phyloP scores from a whole-genome alignment of 2,797 vertebrate genomes.

The Megalops cyprinoides region DNA sequence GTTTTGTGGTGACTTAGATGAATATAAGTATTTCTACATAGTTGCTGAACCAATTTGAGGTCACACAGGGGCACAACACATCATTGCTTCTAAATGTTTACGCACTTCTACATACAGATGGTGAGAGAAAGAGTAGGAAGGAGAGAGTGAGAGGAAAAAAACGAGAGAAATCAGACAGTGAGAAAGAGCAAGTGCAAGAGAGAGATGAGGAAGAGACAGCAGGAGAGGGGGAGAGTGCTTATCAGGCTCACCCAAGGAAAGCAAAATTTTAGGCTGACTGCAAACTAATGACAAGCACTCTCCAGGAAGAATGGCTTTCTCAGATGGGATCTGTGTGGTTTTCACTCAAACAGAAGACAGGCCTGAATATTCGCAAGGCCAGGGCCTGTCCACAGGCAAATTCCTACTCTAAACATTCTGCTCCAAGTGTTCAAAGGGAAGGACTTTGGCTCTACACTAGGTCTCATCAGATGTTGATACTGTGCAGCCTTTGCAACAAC shows the following conservation, averaged over 20 bases:
- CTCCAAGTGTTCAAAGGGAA: constrained; percentile 12
- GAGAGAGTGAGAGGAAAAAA: not conserved
- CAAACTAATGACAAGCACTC: not conserved
- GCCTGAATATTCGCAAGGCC: constrained; percentile 20
- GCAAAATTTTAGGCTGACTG: not conserved
- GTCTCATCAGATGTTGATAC: constrained; percentile 16
- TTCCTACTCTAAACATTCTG: constrained; percentile 24
- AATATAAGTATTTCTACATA: no score
- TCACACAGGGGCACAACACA: no score
- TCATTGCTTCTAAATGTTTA: no score
- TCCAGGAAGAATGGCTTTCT: no score
- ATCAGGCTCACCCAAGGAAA: not conserved
- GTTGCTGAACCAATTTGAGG: no score
- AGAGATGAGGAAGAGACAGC: not conserved
- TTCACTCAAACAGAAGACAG: not conserved
- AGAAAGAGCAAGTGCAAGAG: not conserved
- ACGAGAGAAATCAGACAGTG: not conserved
- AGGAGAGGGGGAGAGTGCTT: not conserved
- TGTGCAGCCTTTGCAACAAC: not conserved
- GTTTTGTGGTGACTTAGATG: no score
- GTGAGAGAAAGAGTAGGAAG: no score
- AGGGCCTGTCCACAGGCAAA: constrained; percentile 15
- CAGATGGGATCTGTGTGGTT: not conserved
- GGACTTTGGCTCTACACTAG: constrained; percentile 9
- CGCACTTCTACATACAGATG: constrained; percentile 20